Conservation (phyloP, 2,113 vertebrate species). For the Gavia stellata region DNA sequence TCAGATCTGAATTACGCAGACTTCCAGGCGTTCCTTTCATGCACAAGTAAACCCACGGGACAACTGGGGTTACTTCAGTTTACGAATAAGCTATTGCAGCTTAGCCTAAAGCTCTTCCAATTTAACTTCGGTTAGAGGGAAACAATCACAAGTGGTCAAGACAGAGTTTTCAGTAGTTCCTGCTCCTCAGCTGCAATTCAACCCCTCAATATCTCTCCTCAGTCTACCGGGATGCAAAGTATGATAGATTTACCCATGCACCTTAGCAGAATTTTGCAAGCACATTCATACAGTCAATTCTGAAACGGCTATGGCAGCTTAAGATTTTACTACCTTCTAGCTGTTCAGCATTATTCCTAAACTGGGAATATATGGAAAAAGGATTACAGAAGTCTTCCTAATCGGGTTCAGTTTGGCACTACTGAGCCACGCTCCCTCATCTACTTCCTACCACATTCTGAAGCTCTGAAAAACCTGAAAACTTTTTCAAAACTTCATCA, state of each 20-base stretch:
- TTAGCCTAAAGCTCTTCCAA: not conserved
- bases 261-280: too few species aligned
- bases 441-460: not conserved
- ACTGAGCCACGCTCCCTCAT: fast-evolving
- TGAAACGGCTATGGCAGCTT: not conserved
- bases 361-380: fast-evolving
- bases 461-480: not conserved
- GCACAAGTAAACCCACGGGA: not conserved
- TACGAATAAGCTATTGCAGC: not conserved
- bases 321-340: fast-evolving
- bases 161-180: not conserved
- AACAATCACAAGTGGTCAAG: too few species aligned
- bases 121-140: fast-evolving
- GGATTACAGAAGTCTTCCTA: not conserved
- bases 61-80: not conserved
- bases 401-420: fast-evolving
- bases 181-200: not conserved
- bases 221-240: not conserved
- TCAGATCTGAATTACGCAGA: not conserved
- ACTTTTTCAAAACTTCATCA: not conserved
- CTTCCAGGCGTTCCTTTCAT: not conserved
- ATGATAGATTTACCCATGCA: fast-evolving
- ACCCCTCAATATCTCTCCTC: not conserved
- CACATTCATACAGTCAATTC: not conserved
- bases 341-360: not conserved